Evolutionary conservation across 2,113 vertebrate genomes (phyloP).

Genomic region (Willisornis vidua): DNA sequence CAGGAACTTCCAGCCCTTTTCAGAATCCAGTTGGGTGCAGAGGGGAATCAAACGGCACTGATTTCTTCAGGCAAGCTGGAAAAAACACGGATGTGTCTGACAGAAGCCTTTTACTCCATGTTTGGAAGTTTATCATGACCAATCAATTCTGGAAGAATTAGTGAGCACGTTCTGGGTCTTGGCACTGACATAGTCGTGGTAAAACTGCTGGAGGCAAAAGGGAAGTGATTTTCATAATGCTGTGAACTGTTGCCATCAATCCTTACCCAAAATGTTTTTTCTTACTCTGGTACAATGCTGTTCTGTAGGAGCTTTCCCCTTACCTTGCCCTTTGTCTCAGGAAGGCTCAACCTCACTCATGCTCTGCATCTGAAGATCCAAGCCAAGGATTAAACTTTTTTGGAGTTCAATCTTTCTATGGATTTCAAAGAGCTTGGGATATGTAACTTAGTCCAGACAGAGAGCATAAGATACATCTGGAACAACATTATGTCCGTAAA

Average conservation of each 20-base stretch:
- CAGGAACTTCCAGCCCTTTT: background rate
- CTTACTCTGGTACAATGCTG: background rate
- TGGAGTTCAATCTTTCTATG: background rate
- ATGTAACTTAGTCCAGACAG: constrained; percentile 11
- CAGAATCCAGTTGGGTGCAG: background rate
- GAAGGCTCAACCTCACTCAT: background rate
- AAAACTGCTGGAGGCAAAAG: constrained; percentile 58
- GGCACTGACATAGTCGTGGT: constrained; percentile 46
- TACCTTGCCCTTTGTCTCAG: background rate
- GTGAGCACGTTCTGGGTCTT: constrained; percentile 46
- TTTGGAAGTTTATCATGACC: constrained; percentile 59
- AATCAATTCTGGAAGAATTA: constrained; percentile 64
- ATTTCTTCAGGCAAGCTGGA: constrained; percentile 45
- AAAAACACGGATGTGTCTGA: constrained; percentile 36
- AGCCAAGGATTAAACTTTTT: constrained; percentile 31
- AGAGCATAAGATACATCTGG: constrained; percentile 6
- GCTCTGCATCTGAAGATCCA: background rate
- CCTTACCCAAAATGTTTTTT: constrained; percentile 44
- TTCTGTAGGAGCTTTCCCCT: background rate
- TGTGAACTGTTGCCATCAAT: constrained; percentile 62
- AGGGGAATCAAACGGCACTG: background rate
- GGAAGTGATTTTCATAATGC: constrained; percentile 61
- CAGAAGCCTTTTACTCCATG: constrained; percentile 15
- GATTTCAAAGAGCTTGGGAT: constrained; percentile 36
- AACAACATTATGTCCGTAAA: background rate